Conservation (phyloP, 2,113 vertebrate species). For the Lutjanus erythropterus region DNA sequence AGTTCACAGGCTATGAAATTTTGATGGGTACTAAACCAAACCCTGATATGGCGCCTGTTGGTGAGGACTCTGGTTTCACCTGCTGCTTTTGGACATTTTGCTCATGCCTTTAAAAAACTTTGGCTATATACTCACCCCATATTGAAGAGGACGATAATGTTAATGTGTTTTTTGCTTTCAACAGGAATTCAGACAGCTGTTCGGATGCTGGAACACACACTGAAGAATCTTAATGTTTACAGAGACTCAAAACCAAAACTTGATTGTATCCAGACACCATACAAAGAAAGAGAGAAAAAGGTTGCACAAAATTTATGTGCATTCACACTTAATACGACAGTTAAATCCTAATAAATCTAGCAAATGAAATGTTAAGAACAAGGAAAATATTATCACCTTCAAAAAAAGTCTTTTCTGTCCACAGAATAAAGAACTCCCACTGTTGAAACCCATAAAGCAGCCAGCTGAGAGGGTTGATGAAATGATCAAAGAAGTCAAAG, state of each 20-base stretch:
- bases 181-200: constrained; percentile 89
- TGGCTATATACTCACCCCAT: constrained; percentile 5
- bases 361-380: neutral
- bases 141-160: constrained; percentile 15
- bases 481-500: constrained; percentile 82
- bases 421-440: constrained; percentile 70
- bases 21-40: constrained; percentile 76
- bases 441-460: constrained; percentile 58
- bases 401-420: constrained; percentile 19
- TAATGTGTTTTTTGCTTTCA: constrained; percentile 23
- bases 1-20: constrained; percentile 78
- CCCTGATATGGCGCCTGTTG: constrained; percentile 74
- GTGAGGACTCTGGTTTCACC: constrained; percentile 72
- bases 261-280: constrained; percentile 79
- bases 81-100: constrained; percentile 25
- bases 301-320: constrained; percentile 61
- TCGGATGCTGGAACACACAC: constrained; percentile 81
- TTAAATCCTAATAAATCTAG: neutral
- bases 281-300: constrained; percentile 74
- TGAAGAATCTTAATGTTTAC: constrained; percentile 84
- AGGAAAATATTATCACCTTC: neutral
- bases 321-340: neutral
- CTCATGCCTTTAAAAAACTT: constrained; percentile 26
- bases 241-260: constrained; percentile 80
- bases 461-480: constrained; percentile 81